Base-by-base conservation (phyloP, 2,113 vertebrate species). In the Illadopsis cleaveri region DNA sequence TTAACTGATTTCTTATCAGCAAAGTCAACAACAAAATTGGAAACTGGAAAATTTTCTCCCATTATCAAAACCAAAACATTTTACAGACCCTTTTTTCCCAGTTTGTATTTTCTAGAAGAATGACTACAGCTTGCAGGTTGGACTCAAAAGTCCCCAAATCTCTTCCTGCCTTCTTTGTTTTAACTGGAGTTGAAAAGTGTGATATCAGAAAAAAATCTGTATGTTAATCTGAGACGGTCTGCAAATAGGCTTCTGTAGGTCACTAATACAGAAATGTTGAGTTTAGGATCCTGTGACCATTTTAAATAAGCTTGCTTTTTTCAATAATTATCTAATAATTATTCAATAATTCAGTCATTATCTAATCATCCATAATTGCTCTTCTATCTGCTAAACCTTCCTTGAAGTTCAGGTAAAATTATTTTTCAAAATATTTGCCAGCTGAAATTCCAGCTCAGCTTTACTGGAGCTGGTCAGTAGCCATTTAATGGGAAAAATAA, bases 1-100 rank as follows among this genome's bases (percentile, higher is more conserved):
- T 96, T 97, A 97, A 86, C 85, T 95, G 89, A 97, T 97, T 97
- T 95, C 64, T 95, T 97, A 97, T 97, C 96, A 94, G 72, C 57
- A 82, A 92, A 97, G 87, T 96, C 83, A 94, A 93, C 48, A 95
- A 93, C 62, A 86, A 72, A 95, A 94, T 96, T 97, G 94, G 97
- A 96, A 97, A 94, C 71, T 28, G 93, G 87, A 97, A 95, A 97
- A 95, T 89, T 95, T 96, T 96, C 78, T 86, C 38, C 86, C 62
- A 95, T 93, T 95, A 93, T 96, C 79, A 92, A 95, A 95, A n/a
- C 66, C 51, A 92, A 96, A 96, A 95, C 23, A 69, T 89, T 89
- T 96, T 93, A 40, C 82, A 28, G 69, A 5, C 42, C 56, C 15
- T 93, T 90, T 89, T 79, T 87, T 69, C 66, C 91, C 68, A 35